Percentiles rank a stretch among this genome's conserved stretches.
Conservation (phyloP, 2,888 invertebrate genomes). For the Papilio gigon region DNA sequence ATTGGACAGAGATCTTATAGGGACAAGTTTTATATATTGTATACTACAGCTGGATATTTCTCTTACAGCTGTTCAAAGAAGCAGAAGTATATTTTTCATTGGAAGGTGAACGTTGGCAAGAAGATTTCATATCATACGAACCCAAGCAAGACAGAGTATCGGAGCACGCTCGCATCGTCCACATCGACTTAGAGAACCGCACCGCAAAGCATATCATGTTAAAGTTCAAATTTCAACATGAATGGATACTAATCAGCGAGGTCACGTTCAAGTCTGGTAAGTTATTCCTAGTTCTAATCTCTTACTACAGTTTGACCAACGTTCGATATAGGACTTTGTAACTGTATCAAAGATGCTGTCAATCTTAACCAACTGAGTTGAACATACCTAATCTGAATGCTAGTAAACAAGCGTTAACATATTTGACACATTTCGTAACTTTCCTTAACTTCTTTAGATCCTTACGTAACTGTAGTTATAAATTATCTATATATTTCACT, state of each 20-base stretch:
- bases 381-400: no score
- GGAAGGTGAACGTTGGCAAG: constrained; percentile 89
- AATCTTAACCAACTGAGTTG: constrained; percentile 12
- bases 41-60: neutral
- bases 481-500: no score
- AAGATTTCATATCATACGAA: constrained; percentile 84
- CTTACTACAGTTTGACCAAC: constrained; percentile 1
- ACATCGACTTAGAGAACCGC: constrained; percentile 87
- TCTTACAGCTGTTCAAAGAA: constrained; percentile 86
- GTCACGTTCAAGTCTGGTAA: constrained; percentile 91
- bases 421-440: neutral
- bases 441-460: neutral
- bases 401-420: no score
- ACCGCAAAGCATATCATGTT: constrained; percentile 89
- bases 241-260: constrained; percentile 95
- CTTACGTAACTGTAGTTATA: no score
- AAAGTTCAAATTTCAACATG: constrained; percentile 88
- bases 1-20: neutral
- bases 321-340: constrained; percentile 24
- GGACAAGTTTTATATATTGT: neutral
- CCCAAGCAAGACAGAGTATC: constrained; percentile 82
- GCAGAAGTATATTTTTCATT: constrained; percentile 90
- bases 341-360: constrained; percentile 5
- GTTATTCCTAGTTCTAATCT: constrained; percentile 50
- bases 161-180: constrained; percentile 85